Evolutionary conservation across 2,888 invertebrate genomes (phyloP), one percentile per base, ranked within the genome.

Genomic region (Pachycephus smyrnensis): DNA sequence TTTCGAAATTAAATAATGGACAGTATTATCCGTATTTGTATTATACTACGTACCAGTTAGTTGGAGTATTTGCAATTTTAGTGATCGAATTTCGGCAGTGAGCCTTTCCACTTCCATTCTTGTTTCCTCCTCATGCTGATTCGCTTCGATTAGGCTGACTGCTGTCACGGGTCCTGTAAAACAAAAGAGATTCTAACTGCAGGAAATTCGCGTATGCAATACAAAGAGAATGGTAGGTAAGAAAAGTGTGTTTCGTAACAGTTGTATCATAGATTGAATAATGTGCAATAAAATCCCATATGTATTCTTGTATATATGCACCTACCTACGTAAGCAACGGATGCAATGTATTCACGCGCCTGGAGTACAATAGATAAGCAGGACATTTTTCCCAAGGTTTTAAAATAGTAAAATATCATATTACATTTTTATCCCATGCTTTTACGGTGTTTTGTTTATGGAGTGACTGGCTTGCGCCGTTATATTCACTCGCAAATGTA

Each of bases 61-160:
- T 85, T 94, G 94, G 75, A 94, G 90, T 77, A 94, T 91, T 89
- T 94, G 93, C 77, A 94, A 90, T 88, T 94, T 94, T 77, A 95
- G 92, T 15, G 93, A 92, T 79, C 93, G 92, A 86, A 95, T 94
- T 90, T 95, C 94, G 15, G 94, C 93, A 35, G 94, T 94, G 68
- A 95, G 92, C 77, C 94, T 92, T 79, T 94, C 93, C 68, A 95
- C 93, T 91, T 94, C 94, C 79, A 93, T 92, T 73, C 93, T 91
- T 83, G 93, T 94, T 87, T 94, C 94, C 84, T 94, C 94, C 86
- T 94, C 94, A 11, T 94, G 90, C 83, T 94, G 94, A 85, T 86
- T 89, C 23, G 84, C 85, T 83, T 93, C 94, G 76, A 94, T 86
- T 31, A 94, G 90, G 83, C 93, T 93, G 74, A 92, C 92, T 77